A percentile compares a stretch with the other conserved stretches of the same genome.
Conservation (phyloP, 1,140 invertebrate genomes). For the Drosophila nigromelanica region DNA sequence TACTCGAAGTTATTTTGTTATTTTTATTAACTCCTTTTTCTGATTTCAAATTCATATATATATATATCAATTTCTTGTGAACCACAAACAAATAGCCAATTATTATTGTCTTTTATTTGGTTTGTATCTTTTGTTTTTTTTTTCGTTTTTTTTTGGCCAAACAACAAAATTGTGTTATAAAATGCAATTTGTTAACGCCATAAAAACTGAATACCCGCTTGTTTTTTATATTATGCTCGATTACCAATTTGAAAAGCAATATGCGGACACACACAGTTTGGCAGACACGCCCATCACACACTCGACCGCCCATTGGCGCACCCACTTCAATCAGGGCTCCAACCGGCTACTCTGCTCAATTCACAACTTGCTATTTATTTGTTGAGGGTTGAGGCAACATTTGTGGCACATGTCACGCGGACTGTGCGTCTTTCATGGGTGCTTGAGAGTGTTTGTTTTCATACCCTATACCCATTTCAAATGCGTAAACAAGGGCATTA, state of each 20-base stretch:
- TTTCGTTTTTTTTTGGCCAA: constrained; percentile 32
- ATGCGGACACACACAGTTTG: constrained; percentile 37
- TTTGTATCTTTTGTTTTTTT: constrained; percentile 7
- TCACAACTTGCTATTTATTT: constrained; percentile 76
- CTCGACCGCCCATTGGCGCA: neutral
- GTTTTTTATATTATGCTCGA: constrained; percentile 70
- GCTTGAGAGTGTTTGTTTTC: constrained; percentile 31
- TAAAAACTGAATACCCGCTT: constrained; percentile 59
- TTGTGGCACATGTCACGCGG: constrained; percentile 71
- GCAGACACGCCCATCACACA: constrained; percentile 3
- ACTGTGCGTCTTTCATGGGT: constrained; percentile 31
- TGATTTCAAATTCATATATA: constrained; percentile 25
- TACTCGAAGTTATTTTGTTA: too few relatives aligned
- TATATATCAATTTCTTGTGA: constrained; percentile 26
- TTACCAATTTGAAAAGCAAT: constrained; percentile 80
- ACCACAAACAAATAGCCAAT: constrained; percentile 48
- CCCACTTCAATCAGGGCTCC: constrained; percentile 11
- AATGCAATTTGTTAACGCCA: constrained; percentile 80
- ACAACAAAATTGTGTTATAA: constrained; percentile 73
- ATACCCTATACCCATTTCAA: too few relatives aligned
- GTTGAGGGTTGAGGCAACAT: constrained; percentile 51
- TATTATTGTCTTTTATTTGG: constrained; percentile 42
- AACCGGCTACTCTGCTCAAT: constrained; percentile 54
- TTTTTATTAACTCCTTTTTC: neutral
- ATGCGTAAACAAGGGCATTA: too few relatives aligned